Evolutionary conservation across 2,797 vertebrate species (phyloP).

Genomic region (Enteromius treurensis): DNA sequence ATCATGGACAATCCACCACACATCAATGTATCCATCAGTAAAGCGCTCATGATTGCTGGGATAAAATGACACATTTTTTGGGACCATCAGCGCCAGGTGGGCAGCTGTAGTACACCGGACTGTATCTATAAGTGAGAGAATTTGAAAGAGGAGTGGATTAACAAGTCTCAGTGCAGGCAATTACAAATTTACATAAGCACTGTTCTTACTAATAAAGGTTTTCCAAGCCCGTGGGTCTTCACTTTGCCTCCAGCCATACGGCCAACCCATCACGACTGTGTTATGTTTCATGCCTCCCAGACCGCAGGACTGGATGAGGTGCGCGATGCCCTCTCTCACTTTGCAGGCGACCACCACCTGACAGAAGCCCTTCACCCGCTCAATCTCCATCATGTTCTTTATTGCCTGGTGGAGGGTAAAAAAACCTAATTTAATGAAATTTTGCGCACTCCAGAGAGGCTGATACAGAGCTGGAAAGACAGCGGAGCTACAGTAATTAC

Average conservation of each 20-base stretch:
- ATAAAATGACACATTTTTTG: constrained; percentile 98
- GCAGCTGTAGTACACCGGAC: constrained; percentile 97
- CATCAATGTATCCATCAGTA: constrained; percentile 94
- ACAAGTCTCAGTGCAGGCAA: background rate
- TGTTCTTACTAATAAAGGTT: constrained; percentile 92
- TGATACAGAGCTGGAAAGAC: background rate
- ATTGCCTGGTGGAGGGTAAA: constrained; percentile 82
- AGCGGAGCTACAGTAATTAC: background rate
- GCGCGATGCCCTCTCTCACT: constrained; percentile 91
- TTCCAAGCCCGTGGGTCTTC: constrained; percentile 98
- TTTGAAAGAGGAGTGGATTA: background rate
- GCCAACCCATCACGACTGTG: constrained; percentile 97
- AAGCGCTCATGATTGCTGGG: constrained; percentile 97
- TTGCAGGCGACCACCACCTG: constrained; percentile 93
- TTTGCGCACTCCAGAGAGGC: background rate
- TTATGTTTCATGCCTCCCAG: constrained; percentile 98
- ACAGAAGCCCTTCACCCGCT: constrained; percentile 97
- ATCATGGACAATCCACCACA: constrained; percentile 99
- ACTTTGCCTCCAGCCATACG: constrained; percentile 97
- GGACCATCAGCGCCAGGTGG: constrained; percentile 94
- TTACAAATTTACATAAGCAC: background rate
- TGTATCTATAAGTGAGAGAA: constrained; percentile 78
- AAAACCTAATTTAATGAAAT: background rate
- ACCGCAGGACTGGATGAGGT: constrained; percentile 96
- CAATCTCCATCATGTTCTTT: constrained; percentile 98